Base-by-base conservation (phyloP, 2,888 invertebrate genomes). In the Xestia xanthographa region DNA sequence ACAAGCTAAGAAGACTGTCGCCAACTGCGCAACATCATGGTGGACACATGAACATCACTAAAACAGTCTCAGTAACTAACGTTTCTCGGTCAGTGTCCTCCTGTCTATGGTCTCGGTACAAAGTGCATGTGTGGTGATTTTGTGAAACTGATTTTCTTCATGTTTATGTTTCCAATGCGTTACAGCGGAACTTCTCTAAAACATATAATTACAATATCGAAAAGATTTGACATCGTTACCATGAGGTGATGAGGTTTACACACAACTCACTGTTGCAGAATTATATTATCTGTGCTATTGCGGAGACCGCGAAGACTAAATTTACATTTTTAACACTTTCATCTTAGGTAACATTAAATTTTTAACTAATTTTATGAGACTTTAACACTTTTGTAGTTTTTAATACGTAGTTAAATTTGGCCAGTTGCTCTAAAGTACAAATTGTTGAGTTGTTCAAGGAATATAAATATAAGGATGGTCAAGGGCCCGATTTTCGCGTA, bases 401-500 rank as follows among this genome's bases (percentile, higher is more conserved):
- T n/a, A n/a, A n/a, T 26, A n/a, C 2, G 0, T 58, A 34, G 14
- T 65, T 68, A 76, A 0, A 48, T 41, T 60, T 72, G 71, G 6
- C 67, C 71, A 29, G 70, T 71, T 38, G 29, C 6, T 58, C 0
- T 76, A 34, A 62, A 86, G 75, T 93, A 94, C 14, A 92, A 12
- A 12, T 96, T 94, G 90, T 98, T 99, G 95, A 99, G 97, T 96
- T 99, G 99, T 93, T 99, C 99, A 82, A 99, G 96, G 96, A 99
- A 98, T 87, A 99, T 98, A 92, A 99, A 99, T 0, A 99, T 99
- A 34, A 99, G 95, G 3, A 99, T 99, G 0, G 99, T 99, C 94
- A 99, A 99, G 0, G 99, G 99, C 43, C 99, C 99, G 69, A 99
- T 96, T 79, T 99, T 98, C 84, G 98, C 98, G 93, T 98, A 99